Conservation (phyloP, 2,113 vertebrate species). For the Bos javanicus region DNA sequence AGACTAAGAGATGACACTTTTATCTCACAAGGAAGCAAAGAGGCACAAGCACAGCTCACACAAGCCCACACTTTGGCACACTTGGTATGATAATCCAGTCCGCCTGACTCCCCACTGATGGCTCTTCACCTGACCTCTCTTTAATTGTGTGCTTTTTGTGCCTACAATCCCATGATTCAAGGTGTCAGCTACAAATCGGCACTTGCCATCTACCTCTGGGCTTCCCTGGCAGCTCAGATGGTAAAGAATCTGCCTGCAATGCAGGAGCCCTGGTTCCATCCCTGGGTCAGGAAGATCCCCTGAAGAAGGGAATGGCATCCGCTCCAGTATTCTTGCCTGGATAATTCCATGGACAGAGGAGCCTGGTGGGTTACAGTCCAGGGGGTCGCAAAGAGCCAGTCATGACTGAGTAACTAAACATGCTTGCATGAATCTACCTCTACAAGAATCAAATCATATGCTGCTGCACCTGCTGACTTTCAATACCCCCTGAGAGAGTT, state of each 20-base stretch:
- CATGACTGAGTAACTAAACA: background rate
- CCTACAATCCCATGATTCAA: background rate
- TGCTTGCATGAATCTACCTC: background rate
- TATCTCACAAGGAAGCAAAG: background rate
- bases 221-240: background rate
- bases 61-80: too few relatives aligned
- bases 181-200: background rate
- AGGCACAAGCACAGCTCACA: too few relatives aligned
- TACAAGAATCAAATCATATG: background rate
- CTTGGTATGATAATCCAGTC: background rate
- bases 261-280: background rate
- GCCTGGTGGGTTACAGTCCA: background rate
- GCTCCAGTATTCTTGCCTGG: background rate
- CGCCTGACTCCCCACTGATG: background rate
- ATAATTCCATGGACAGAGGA: background rate
- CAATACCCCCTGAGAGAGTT: background rate
- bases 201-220: background rate
- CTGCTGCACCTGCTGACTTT: background rate
- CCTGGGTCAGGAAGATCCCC: background rate
- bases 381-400: accelerated
- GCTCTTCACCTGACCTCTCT: background rate
- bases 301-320: background rate
- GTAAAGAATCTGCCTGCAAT: background rate
- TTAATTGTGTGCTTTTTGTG: background rate
- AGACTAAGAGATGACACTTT: background rate